phyloP scores from a whole-genome alignment of 2,888 invertebrate genomes.

The Harmothoe impar region DNA sequence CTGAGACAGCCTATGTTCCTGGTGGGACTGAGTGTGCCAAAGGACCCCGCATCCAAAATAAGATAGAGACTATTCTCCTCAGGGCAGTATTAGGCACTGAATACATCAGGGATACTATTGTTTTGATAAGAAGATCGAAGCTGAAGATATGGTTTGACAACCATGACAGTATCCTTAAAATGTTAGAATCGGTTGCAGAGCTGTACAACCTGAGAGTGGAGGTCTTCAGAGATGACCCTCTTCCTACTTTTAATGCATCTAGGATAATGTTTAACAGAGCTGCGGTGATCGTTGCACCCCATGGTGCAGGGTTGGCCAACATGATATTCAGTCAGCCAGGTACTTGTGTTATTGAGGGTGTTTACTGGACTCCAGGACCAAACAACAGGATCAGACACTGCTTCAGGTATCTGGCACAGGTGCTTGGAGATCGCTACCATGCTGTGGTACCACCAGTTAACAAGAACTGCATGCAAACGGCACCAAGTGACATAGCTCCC shows the following conservation, averaged over 20 bases:
- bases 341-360: conserved; percentile 62
- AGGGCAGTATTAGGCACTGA: neutral
- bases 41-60: neutral
- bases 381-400: conserved; percentile 35
- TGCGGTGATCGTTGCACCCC: conserved; percentile 56
- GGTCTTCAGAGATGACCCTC: neutral
- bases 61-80: neutral
- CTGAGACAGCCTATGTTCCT: neutral
- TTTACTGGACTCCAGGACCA: neutral
- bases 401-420: conserved; percentile 46
- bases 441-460: conserved; percentile 42
- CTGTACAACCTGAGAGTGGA: neutral
- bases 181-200: neutral
- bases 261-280: conserved; percentile 58
- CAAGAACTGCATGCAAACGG: neutral
- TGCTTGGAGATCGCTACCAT: conserved; percentile 55
- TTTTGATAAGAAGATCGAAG: conserved; percentile 65
- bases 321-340: conserved; percentile 61
- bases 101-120: neutral
- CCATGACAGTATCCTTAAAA: conserved; percentile 56
- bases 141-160: conserved; percentile 55
- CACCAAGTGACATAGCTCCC: neutral
- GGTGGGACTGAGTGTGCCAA: conserved; percentile 2
- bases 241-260: conserved; percentile 57
- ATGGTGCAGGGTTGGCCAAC: conserved; percentile 64